Conservation (phyloP, 2,888 invertebrate species). For the Pegoplata infirma region DNA sequence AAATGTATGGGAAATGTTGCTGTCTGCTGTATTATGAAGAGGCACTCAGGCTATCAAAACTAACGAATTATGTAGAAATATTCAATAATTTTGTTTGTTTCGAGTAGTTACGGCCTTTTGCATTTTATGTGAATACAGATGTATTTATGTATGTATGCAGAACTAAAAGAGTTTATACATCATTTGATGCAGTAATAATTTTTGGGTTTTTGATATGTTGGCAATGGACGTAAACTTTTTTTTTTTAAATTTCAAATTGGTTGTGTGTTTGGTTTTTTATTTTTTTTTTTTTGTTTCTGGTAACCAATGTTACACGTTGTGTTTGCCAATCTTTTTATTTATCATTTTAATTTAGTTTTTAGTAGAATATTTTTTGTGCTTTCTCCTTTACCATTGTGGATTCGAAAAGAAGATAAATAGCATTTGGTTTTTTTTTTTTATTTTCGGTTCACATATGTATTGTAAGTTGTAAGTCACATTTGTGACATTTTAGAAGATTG, state of each 20-base stretch:
- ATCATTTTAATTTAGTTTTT: constrained; percentile 25
- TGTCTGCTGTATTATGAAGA: no score
- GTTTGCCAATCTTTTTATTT: constrained; percentile 44
- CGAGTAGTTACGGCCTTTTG: no score
- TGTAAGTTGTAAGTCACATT: constrained; percentile 11
- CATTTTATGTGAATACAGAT: background rate
- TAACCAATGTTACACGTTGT: constrained; percentile 17
- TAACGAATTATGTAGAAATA: no score
- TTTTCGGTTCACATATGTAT: background rate
- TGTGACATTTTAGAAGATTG: constrained; percentile 42
- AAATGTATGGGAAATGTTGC: no score
- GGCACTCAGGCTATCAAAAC: no score
- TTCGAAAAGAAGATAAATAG: constrained; percentile 39
- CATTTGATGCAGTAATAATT: constrained; percentile 59
- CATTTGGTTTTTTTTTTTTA: constrained; percentile 4
- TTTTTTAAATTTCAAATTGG: background rate
- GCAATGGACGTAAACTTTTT: constrained; percentile 22
- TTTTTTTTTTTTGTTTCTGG: no score
- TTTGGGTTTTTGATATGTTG: constrained; percentile 46
- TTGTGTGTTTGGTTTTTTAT: constrained; percentile 12
- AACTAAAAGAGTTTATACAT: constrained; percentile 25
- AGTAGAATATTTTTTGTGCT: background rate
- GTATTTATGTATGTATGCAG: constrained; percentile 6
- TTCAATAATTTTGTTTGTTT: no score
- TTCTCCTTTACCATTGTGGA: constrained; percentile 7